phyloP scores from a whole-genome alignment of 2,797 vertebrate genomes.

The Sparidentex hasta region DNA sequence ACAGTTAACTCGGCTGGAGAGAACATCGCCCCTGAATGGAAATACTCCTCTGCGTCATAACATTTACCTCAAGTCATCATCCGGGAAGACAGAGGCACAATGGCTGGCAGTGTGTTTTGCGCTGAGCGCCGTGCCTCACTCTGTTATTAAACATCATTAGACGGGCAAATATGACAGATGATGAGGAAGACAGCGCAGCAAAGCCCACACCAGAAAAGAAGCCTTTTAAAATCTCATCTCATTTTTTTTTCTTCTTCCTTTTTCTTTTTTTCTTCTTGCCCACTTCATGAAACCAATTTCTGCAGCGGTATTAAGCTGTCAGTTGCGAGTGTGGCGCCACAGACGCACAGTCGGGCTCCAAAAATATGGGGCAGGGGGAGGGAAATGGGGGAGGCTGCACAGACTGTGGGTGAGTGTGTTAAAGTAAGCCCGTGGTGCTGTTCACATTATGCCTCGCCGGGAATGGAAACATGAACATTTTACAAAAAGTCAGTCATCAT shows the following conservation, averaged over 20 bases:
- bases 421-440: conserved; percentile 66
- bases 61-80: conserved; percentile 77
- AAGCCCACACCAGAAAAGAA: conserved; percentile 66
- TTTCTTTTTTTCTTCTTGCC: conserved; percentile 55
- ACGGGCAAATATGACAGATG: conserved; percentile 77
- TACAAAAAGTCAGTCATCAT: conserved; percentile 71
- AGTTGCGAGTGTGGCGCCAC: conserved; percentile 82
- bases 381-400: conserved; percentile 34
- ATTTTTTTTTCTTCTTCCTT: not conserved
- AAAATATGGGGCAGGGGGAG: conserved; percentile 54
- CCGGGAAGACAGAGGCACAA: conserved; percentile 67
- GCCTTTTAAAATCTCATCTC: conserved; percentile 72
- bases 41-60: conserved; percentile 75
- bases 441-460: conserved; percentile 64
- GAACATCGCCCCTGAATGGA: conserved; percentile 62
- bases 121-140: conserved; percentile 42
- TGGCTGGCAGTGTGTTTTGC: conserved; percentile 71
- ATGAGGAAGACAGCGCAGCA: conserved; percentile 74
- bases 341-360: conserved; percentile 73
- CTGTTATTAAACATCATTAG: conserved; percentile 78
- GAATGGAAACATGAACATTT: conserved; percentile 77
- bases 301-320: conserved; percentile 80
- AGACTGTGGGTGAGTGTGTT: conserved; percentile 66
- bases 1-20: conserved; percentile 59
- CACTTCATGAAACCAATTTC: conserved; percentile 77